These are phyloP conservation scores for Melanotaenia nigrans DNA, from an alignment of 2,797 vertebrate species.

Conservation along the genomic window DNA sequence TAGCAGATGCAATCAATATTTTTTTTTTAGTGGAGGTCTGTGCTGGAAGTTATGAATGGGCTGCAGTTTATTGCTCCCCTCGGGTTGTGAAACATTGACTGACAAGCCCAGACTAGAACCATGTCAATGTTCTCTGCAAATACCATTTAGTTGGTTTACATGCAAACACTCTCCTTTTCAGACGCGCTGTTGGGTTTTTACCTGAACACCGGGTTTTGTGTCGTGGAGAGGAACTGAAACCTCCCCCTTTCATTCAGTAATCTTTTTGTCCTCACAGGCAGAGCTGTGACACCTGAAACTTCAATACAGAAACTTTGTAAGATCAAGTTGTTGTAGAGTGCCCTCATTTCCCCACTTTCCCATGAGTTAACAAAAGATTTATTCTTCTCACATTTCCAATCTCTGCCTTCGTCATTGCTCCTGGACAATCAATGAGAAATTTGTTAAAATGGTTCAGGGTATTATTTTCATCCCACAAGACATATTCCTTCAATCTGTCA, in stretches of 20 bases:
- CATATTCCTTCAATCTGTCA: constrained; percentile 16
- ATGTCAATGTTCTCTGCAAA: constrained; percentile 46
- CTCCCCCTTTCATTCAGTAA: constrained; percentile 15
- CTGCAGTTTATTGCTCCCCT: constrained; percentile 51
- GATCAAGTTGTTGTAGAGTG: constrained; percentile 53
- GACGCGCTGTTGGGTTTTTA: constrained; percentile 2
- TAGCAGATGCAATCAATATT: constrained; percentile 57
- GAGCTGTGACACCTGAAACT: constrained; percentile 50
- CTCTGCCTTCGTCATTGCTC: constrained; percentile 47
- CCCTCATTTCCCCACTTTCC: constrained; percentile 70
- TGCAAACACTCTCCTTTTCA: constrained; percentile 34
- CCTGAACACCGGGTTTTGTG: constrained; percentile 18
- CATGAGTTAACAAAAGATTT: constrained; percentile 77
- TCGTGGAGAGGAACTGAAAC: constrained; percentile 13
- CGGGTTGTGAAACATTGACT: constrained; percentile 59
- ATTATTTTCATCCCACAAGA: constrained; percentile 43
- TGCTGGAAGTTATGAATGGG: constrained; percentile 44
- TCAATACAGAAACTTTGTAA: constrained; percentile 15
- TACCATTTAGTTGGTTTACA: constrained; percentile 59
- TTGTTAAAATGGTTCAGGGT: constrained; percentile 46
- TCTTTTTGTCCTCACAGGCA: constrained; percentile 28
- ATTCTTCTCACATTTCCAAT: constrained; percentile 76
- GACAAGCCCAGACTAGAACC: constrained; percentile 27
- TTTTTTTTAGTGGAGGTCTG: constrained; percentile 37
- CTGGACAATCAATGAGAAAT: constrained; percentile 59